Evolutionary conservation across 2,113 vertebrate species (phyloP).

Genomic region (Myodes glareolus): DNA sequence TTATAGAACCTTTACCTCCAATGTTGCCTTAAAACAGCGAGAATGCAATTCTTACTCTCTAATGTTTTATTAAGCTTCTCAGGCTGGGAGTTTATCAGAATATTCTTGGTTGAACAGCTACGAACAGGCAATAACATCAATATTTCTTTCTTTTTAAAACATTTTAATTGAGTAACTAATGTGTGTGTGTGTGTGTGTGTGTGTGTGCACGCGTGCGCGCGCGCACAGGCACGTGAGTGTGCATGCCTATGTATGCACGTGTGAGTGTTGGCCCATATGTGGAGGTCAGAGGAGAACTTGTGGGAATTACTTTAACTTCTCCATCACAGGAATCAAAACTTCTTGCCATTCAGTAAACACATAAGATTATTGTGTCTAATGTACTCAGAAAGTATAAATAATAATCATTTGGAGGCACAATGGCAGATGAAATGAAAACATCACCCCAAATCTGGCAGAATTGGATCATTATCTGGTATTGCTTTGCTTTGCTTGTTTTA

Average conservation of each 20-base stretch:
- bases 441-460: neutral
- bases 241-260: too few relatives aligned
- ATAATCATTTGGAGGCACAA: neutral
- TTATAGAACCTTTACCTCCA: neutral
- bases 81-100: neutral
- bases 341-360: neutral
- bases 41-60: neutral
- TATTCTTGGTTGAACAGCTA: neutral
- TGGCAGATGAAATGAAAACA: neutral
- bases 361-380: neutral
- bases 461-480: neutral
- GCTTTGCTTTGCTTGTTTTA: neutral
- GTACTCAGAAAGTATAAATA: neutral
- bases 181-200: neutral
- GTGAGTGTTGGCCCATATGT: neutral
- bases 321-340: neutral
- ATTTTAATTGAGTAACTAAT: neutral
- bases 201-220: accelerated
- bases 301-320: neutral
- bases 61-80: neutral
- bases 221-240: too few relatives aligned
- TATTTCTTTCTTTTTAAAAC: neutral
- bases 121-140: neutral
- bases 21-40: neutral
- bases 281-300: neutral